Evolutionary conservation across 2,113 vertebrate genomes (phyloP), one percentile per base, ranked within the genome.

Genomic region (Numida meleagris): DNA sequence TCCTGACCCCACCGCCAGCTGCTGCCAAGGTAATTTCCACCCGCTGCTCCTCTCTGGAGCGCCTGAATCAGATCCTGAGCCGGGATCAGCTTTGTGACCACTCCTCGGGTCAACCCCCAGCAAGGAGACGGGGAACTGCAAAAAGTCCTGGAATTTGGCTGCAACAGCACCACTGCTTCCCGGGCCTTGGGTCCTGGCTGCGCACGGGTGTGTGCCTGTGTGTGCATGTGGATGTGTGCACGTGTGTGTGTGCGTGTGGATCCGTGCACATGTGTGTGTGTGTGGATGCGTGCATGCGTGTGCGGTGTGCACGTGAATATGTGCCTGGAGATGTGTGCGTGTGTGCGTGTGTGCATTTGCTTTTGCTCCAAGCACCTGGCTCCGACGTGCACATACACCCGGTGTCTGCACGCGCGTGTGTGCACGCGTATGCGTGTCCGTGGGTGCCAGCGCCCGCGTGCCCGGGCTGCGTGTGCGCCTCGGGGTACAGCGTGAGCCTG

Each of bases 211-310:
- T 0, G 5, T 23, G 50, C 2, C 29, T 3, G 2, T 16, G 51
- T 8, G 31, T 1, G 16, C 1, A 25, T 12, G 43, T 38, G 48
- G 48, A 23, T 7, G 24, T 7, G 46, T 55, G 27, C 2, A n/a
- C 5, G 7, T 10, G 15, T 1, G 11, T 5, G 17, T 3, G 24
- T 2, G 33, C 6, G 20, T 2, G 19, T 19, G 29, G 19, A 25
- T 57, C 9, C 19, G 55, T n/a, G 55, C 18, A 13, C 19, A 33
- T 34, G 50, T 25, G 50, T 21, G 10, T 16, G 3, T 21, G 48
- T 10, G 29, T 1, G 14, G 3, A 23, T 59, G 36, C 0, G 5
- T 23, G 50, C 2, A 33, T 3, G 2, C 13, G 51, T 8, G 31
- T 1, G 16, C 1, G 25, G 24, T 7, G 46, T 55, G 27, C 2